phyloP scores from a whole-genome alignment of 2,888 invertebrate species.

The Folsomia candida region DNA sequence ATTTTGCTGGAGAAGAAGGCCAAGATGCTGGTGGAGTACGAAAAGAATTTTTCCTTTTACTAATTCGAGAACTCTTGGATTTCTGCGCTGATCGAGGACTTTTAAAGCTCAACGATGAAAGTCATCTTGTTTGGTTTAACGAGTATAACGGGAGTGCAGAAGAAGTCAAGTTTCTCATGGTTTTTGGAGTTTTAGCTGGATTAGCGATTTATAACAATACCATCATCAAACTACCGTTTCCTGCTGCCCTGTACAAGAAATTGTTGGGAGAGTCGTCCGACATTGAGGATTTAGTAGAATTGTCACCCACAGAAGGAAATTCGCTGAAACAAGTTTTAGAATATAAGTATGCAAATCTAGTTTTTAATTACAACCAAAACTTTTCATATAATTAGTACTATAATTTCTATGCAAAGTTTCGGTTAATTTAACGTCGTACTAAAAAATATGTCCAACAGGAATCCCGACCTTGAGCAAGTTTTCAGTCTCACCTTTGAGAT shows the following conservation, averaged over 20 bases:
- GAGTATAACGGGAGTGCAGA: slow-evolving; percentile 78
- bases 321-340: neutral
- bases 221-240: slow-evolving; percentile 92
- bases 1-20: slow-evolving; percentile 89
- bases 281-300: slow-evolving; percentile 73
- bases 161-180: slow-evolving; percentile 73
- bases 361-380: neutral
- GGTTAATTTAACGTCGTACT: neutral
- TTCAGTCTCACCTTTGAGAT: slow-evolving; percentile 83
- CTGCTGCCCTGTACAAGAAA: slow-evolving; percentile 91
- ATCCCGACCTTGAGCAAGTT: slow-evolving; percentile 73
- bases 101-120: slow-evolving; percentile 88
- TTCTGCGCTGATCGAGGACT: slow-evolving; percentile 97
- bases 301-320: neutral
- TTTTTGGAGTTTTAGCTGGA: slow-evolving; percentile 83
- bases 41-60: slow-evolving; percentile 91
- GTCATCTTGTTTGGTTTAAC: slow-evolving; percentile 87
- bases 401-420: neutral
- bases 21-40: slow-evolving; percentile 94
- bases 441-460: neutral
- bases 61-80: slow-evolving; percentile 85
- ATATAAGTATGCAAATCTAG: neutral
- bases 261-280: slow-evolving; percentile 74
- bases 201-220: slow-evolving; percentile 95
- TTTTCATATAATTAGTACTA: too few relatives aligned